Evolutionary conservation across 2,113 vertebrate species (phyloP), one percentile per base, ranked within the genome.

Genomic region (Hyla sarda): DNA sequence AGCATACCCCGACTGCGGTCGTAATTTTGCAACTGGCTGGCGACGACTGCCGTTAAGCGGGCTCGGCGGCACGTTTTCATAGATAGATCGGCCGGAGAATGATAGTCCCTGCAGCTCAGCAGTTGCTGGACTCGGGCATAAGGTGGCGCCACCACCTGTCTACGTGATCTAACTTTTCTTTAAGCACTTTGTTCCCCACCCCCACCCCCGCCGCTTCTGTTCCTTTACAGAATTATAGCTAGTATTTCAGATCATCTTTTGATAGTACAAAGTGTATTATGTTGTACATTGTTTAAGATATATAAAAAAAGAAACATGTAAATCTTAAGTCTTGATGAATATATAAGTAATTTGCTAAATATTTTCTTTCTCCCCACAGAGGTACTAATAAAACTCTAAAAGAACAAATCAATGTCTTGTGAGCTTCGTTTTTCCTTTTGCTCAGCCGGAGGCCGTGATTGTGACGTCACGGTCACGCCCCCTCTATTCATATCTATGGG

Each of bases 361-460:
- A 93, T 91, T 95, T 95, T 95, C 91, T 94, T 93, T 95, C 91
- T 95, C 93, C 92, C 92, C 90, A 94, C 89, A 78, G 78, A 92
- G 90, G 87, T 88, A 92, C 92, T 94, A 96, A 96, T 95, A 96
- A 95, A 96, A 92, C 88, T 85, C 72, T 93, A 87, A 91, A 91
- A 88, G 88, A 58, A 60, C 21, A 60, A n/a, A 41, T 8, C 41
- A 75, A 7, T 10, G 9, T 69, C 32, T 6, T 34, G 32, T 7
- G 1, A 1, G 5, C n/a, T 60, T 60, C 9, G 11, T 60, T 60
- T 25, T 60, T 8, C 56, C 25, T 60, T n/a, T n/a, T n/a, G n/a
- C n/a, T n/a, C n/a, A n/a, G n/a, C n/a, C n/a, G n/a, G n/a, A n/a
- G n/a, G n/a, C n/a, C n/a, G n/a, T n/a, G n/a, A n/a, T n/a, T n/a